Evolutionary conservation across 2,888 invertebrate genomes (phyloP).

Genomic region (Drosophila nigricruria): DNA sequence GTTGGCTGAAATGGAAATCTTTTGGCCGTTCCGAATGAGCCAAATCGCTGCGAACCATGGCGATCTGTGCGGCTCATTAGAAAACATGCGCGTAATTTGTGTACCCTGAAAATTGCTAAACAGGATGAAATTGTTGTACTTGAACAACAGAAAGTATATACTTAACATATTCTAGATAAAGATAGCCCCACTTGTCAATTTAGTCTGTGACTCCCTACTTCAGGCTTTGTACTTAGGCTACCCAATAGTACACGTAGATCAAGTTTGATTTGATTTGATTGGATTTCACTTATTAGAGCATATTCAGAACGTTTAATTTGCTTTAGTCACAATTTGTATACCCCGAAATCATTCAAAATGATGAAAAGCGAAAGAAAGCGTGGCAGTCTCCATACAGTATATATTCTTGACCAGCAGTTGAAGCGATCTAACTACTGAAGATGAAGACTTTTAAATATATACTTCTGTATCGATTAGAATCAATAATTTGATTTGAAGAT

Average conservation of each 20-base stretch:
- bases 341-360: background rate
- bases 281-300: background rate
- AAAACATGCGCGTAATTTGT: constrained; percentile 76
- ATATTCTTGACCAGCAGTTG: too few species aligned
- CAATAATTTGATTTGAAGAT: too few species aligned
- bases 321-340: background rate
- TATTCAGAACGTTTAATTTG: background rate
- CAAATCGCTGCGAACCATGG: constrained; percentile 67
- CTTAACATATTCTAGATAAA: too few species aligned
- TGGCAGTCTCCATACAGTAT: background rate
- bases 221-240: background rate
- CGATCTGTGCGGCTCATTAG: constrained; percentile 73
- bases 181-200: too few species aligned
- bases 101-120: background rate
- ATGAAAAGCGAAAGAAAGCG: background rate
- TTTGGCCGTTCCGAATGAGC: constrained; percentile 42
- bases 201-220: too few species aligned
- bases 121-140: background rate
- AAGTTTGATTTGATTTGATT: background rate
- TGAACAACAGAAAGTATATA: too few species aligned
- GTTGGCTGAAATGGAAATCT: constrained; percentile 1
- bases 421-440: too few species aligned
- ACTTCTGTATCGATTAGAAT: too few species aligned
- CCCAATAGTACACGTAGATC: background rate
- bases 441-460: too few species aligned